Conservation (phyloP, 92 coral and sea anemone genomes). For the Diadumene lineata region DNA sequence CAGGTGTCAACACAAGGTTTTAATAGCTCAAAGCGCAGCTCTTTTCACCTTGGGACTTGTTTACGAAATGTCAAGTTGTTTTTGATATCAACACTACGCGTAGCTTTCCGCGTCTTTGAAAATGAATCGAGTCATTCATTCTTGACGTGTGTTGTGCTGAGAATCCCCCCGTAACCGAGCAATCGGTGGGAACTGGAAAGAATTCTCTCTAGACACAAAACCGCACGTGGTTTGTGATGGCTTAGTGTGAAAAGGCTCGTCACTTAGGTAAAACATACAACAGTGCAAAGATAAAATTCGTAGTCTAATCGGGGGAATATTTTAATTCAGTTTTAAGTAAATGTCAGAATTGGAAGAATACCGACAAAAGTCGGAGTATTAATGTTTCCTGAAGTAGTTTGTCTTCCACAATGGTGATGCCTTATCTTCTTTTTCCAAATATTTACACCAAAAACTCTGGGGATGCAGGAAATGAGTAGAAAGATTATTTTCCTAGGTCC, state of each 20-base stretch:
- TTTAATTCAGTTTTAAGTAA: constrained; percentile 8
- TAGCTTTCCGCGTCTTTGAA: background rate
- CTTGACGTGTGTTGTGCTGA: background rate
- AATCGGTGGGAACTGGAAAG: constrained; percentile 56
- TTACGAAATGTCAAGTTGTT: constrained; percentile 21
- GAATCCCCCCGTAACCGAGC: constrained; percentile 55
- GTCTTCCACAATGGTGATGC: constrained; percentile 50
- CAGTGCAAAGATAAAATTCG: constrained; percentile 20
- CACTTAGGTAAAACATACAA: constrained; percentile 43
- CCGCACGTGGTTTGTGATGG: constrained; percentile 67
- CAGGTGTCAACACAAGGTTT: constrained; percentile 13
- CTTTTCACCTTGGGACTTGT: constrained; percentile 18
- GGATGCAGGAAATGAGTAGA: constrained; percentile 80
- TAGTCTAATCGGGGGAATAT: constrained; percentile 5
- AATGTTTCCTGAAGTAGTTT: constrained; percentile 50
- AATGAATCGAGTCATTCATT: constrained; percentile 1
- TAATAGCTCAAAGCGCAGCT: constrained; percentile 4
- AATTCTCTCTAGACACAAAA: constrained; percentile 54
- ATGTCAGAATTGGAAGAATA: constrained; percentile 11
- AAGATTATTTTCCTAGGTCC: constrained; percentile 55
- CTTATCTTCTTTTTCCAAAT: constrained; percentile 69
- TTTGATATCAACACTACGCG: constrained; percentile 20
- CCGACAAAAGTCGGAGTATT: constrained; percentile 29
- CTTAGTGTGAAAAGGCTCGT: constrained; percentile 40
- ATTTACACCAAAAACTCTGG: constrained; percentile 72